These are phyloP conservation scores for Dicyrtoma fusca DNA, from an alignment of 2,888 invertebrate genomes.

Conservation along the genomic window DNA sequence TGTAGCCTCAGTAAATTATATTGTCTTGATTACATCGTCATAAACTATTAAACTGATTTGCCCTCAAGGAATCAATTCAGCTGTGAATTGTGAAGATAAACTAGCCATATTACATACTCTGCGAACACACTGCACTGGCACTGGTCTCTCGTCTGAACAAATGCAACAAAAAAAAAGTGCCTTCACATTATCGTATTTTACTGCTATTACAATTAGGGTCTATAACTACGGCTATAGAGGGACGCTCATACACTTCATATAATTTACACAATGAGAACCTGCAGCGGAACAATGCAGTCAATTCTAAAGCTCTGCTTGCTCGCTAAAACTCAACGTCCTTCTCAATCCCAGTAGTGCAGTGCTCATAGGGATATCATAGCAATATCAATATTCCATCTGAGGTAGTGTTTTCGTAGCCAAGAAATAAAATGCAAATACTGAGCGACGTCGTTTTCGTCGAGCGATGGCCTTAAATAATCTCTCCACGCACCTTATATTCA, in stretches of 20 bases:
- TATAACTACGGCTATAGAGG: neutral
- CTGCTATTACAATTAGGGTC: slow-evolving; percentile 9
- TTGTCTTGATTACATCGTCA: slow-evolving; percentile 15
- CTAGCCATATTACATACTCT: neutral
- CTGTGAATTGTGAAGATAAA: slow-evolving; percentile 17
- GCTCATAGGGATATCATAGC: no score
- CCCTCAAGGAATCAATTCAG: slow-evolving; percentile 19
- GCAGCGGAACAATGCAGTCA: no score
- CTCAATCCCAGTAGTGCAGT: slow-evolving; percentile 7
- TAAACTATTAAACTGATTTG: slow-evolving; percentile 13
- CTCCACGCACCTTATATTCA: no score
- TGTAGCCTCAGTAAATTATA: slow-evolving; percentile 1
- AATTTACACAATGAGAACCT: no score
- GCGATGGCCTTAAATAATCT: slow-evolving; percentile 27
- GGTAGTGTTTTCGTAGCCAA: neutral
- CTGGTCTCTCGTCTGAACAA: neutral
- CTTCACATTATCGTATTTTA: slow-evolving; percentile 17
- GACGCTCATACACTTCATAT: no score
- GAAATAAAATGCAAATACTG: slow-evolving; percentile 3
- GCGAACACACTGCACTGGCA: neutral
- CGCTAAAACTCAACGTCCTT: slow-evolving; percentile 14
- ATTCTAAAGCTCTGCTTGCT: no score
- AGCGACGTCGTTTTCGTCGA: neutral
- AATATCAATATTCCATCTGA: no score
- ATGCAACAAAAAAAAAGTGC: neutral